A percentile compares a stretch with the other conserved stretches of the same genome.
Conservation (phyloP, 2,888 invertebrate genomes). For the Papilio elwesi region DNA sequence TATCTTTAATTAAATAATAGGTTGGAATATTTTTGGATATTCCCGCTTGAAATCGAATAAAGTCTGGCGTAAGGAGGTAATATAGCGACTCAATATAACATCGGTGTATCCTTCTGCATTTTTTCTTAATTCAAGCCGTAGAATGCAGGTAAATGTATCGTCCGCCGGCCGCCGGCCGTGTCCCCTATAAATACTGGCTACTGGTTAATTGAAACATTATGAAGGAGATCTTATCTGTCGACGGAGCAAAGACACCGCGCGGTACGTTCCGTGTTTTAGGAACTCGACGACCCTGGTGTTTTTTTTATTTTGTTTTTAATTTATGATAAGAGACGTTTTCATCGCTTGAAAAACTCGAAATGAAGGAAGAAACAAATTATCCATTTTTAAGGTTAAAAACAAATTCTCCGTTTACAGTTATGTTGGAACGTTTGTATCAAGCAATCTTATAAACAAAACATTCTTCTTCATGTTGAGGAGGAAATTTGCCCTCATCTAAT, state of each 20-base stretch:
- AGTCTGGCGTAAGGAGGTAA: conserved; percentile 39
- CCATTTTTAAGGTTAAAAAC: conserved; percentile 21
- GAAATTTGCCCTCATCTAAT: too few species aligned
- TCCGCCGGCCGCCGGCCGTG: conserved; percentile 52
- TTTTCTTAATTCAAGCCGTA: conserved; percentile 57
- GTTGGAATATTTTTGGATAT: conserved; percentile 11
- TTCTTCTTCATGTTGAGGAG: background rate
- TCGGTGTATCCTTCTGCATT: conserved; percentile 60
- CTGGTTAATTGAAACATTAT: conserved; percentile 84
- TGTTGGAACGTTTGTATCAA: conserved; percentile 8
- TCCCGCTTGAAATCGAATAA: conserved; percentile 28
- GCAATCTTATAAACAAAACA: background rate
- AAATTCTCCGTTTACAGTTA: conserved; percentile 23
- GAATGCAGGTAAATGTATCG: conserved; percentile 71
- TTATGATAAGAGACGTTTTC: conserved; percentile 45
- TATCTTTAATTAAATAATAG: conserved; percentile 32
- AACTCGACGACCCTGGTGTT: conserved; percentile 53
- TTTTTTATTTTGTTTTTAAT: conserved; percentile 52
- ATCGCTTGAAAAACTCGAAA: conserved; percentile 33
- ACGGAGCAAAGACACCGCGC: conserved; percentile 68
- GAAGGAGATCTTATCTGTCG: conserved; percentile 74
- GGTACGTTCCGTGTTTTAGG: conserved; percentile 62
- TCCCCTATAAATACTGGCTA: conserved; percentile 81
- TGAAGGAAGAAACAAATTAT: conserved; percentile 34
- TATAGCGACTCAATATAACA: conserved; percentile 50